Conservation (phyloP, 2,797 vertebrate genomes). For the Sarcophilus harrisii region DNA sequence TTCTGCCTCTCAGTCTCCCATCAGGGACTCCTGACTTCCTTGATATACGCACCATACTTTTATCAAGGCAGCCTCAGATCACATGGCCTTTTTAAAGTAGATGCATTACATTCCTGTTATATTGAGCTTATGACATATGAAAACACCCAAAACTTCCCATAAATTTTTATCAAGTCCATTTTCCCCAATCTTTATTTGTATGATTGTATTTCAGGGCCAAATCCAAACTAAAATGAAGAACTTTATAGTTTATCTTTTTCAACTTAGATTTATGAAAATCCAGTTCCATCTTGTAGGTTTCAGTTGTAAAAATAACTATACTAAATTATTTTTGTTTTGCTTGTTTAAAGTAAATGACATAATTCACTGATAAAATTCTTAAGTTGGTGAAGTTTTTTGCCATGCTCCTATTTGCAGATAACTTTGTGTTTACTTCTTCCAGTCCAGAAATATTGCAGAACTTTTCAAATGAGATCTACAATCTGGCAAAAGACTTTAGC, state of each 20-base stretch:
- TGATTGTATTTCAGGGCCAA: not conserved
- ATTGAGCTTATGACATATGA: not conserved
- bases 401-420: not conserved
- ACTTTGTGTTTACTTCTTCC: not conserved
- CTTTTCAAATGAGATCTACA: not conserved
- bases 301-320: not conserved
- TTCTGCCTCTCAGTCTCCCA: not conserved
- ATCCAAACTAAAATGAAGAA: not conserved
- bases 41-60: not conserved
- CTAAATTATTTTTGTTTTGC: not conserved
- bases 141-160: not conserved
- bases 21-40: not conserved
- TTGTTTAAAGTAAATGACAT: not conserved
- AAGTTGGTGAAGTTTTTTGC: not conserved
- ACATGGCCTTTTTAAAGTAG: not conserved
- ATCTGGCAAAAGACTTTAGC: not conserved
- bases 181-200: not conserved
- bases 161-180: not conserved
- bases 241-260: not conserved
- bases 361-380: not conserved
- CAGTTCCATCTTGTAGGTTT: not conserved
- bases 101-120: not conserved
- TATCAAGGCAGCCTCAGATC: not conserved
- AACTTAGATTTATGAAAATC: not conserved
- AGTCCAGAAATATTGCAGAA: not conserved